A percentile compares a stretch with the other conserved stretches of the same genome.
These are phyloP conservation scores for Panopea generosa DNA, from an alignment of 2,888 invertebrate genomes.

Conservation along the genomic window DNA sequence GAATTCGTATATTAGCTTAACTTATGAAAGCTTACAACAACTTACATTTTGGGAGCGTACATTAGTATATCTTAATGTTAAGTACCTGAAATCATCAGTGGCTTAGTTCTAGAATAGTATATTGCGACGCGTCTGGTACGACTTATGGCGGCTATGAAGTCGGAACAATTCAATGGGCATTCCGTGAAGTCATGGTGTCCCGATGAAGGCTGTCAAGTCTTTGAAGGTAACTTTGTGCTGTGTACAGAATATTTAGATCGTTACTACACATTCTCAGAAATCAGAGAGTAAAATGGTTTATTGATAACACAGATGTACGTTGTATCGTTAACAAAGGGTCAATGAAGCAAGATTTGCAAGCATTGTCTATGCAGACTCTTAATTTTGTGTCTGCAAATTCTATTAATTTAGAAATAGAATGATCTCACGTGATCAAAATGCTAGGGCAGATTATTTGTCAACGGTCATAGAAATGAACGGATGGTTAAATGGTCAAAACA, in stretches of 20 bases:
- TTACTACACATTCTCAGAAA: conserved; percentile 7
- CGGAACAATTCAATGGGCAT: no score
- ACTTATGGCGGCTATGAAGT: no score
- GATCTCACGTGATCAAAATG: conserved; percentile 2
- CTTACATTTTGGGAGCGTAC: no score
- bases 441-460: conserved; percentile 10
- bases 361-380: conserved; percentile 7
- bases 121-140: no score
- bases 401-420: conserved; percentile 26
- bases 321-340: conserved; percentile 21
- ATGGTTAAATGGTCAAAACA: conserved; percentile 14
- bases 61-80: no score
- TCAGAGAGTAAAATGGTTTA: conserved; percentile 21
- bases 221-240: conserved; percentile 12
- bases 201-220: no score
- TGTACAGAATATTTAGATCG: conserved; percentile 9
- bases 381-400: conserved; percentile 3
- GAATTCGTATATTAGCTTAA: no score
- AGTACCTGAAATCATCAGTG: no score
- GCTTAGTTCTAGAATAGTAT: no score
- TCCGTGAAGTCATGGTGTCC: no score
- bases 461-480: conserved; percentile 28
- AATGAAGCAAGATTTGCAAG: conserved; percentile 20
- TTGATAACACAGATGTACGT: not conserved
- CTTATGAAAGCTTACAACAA: no score